Evolutionary conservation across 2,113 vertebrate species (phyloP).

Genomic region (Tachycineta bicolor): DNA sequence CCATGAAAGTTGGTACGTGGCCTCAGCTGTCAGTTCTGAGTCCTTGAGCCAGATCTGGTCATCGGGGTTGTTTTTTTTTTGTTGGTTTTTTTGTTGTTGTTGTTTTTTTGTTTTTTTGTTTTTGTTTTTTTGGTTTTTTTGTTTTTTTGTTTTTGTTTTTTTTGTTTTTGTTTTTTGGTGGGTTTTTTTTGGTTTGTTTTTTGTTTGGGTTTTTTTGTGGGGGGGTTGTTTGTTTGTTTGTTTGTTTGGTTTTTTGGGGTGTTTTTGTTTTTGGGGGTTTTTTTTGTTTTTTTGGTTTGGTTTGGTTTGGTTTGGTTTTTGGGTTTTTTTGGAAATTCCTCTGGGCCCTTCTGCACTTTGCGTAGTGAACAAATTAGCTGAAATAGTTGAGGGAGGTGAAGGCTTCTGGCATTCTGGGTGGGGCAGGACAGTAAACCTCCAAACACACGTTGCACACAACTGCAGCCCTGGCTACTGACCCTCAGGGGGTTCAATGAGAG

Average conservation of each 20-base stretch:
- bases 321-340: background rate
- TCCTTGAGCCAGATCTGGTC: background rate
- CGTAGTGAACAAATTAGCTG: background rate
- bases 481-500: rapidly evolving
- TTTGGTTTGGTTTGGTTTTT: too few species aligned
- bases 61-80: rapidly evolving
- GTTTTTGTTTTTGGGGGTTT: too few species aligned
- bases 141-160: too few species aligned
- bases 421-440: background rate
- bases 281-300: too few species aligned
- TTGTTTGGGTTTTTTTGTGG: too few species aligned
- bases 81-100: too few species aligned
- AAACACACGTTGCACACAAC: rapidly evolving
- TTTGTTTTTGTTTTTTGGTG: too few species aligned
- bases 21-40: background rate
- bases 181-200: too few species aligned
- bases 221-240: too few species aligned
- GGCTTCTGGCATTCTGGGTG: rapidly evolving
- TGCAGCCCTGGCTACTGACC: background rate
- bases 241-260: too few species aligned
- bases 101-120: too few species aligned
- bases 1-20: background rate
- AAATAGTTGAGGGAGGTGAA: background rate
- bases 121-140: too few species aligned
- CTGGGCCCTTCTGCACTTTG: background rate